Base-by-base conservation (phyloP, 1,140 invertebrate species). In the Adoxophyes honmai region DNA sequence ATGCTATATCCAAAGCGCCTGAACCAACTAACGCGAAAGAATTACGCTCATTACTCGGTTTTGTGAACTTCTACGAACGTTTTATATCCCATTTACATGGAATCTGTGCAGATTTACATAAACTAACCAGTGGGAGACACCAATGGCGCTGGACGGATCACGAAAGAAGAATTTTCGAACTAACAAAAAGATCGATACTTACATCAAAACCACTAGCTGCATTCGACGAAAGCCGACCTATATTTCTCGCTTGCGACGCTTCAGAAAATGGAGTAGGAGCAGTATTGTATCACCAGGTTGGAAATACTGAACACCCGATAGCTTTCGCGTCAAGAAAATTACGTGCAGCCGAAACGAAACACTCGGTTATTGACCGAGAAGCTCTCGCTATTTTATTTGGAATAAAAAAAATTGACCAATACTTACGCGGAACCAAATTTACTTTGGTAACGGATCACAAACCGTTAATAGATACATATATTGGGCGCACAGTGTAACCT, bases 251-350 rank as follows among this genome's bases (percentile, higher is more conserved):
- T 5, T 63, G 53, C 37, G 61, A 59, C n/a, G 53, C 61, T 5
- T 63, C 57, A 10, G 53, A 63, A 52, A 63, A 59, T 36, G 52
- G 53, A 5, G 28, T 63, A 0, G 57, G 42, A 15, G 61, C 52
- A 13, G 60, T 63, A 4, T 36, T 59, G 6, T 63, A 55, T 37
- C 57, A 63, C 13, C 59, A 55, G 14, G 21, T 39, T 35, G 51
- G 37, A 4, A 39, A 42, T 15, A 15, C 38, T 0, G 44, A 42
- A 6, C 42, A 63, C 36, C 56, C 48, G 6, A 59, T 63, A 11
- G 39, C 53, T n/a, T 59, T 59, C 52, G 61, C 61, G 6, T 28
- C 21, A 6, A 28, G 21, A 6, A 28, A 28, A 28, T 28, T 28
- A 28, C 21, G 21, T 28, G 2, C 21, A 3, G 21, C 21, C 2